phyloP scores from a whole-genome alignment of 1,140 invertebrate genomes.

The Panagrolaimus sp. region DNA sequence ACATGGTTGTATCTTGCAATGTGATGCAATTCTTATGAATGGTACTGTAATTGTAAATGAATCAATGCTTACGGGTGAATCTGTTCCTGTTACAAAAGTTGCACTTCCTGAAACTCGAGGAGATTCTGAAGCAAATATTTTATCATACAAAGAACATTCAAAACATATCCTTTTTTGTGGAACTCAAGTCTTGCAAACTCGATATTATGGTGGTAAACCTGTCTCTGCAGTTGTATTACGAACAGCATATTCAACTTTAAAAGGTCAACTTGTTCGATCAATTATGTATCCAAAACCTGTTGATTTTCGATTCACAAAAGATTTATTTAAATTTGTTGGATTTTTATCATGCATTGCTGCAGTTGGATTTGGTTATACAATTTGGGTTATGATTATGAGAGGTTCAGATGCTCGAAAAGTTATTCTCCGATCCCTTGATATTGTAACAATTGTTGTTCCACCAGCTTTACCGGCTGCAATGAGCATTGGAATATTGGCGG shows the following conservation, averaged over 20 bases:
- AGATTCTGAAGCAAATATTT: slow-evolving; percentile 61
- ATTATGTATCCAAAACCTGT: slow-evolving; percentile 86
- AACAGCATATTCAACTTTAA: slow-evolving; percentile 80
- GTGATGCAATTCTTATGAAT: slow-evolving; percentile 79
- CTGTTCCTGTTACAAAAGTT: slow-evolving; percentile 66
- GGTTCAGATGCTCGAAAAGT: slow-evolving; percentile 59
- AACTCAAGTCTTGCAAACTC: slow-evolving; percentile 86
- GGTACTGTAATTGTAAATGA: slow-evolving; percentile 79
- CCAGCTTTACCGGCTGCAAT: slow-evolving; percentile 74
- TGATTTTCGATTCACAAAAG: slow-evolving; percentile 83
- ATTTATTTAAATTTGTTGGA: slow-evolving; percentile 81
- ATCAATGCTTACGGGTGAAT: slow-evolving; percentile 55
- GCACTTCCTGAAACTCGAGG: slow-evolving; percentile 69
- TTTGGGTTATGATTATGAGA: slow-evolving; percentile 71
- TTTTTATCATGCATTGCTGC: slow-evolving; percentile 73
- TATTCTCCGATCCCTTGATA: slow-evolving; percentile 70
- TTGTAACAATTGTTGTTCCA: slow-evolving; percentile 89
- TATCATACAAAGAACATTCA: slow-evolving; percentile 69
- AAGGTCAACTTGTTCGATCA: slow-evolving; percentile 80
- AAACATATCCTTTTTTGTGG: slow-evolving; percentile 87
- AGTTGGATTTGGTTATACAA: slow-evolving; percentile 76
- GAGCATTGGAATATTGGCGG: slow-evolving; percentile 79
- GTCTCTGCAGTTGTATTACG: slow-evolving; percentile 65
- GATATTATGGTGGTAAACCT: slow-evolving; percentile 76
- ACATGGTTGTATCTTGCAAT: slow-evolving; percentile 78